These are phyloP conservation scores for Eleutherodactylus coqui DNA, from an alignment of 2,797 vertebrate genomes.

Conservation along the genomic window DNA sequence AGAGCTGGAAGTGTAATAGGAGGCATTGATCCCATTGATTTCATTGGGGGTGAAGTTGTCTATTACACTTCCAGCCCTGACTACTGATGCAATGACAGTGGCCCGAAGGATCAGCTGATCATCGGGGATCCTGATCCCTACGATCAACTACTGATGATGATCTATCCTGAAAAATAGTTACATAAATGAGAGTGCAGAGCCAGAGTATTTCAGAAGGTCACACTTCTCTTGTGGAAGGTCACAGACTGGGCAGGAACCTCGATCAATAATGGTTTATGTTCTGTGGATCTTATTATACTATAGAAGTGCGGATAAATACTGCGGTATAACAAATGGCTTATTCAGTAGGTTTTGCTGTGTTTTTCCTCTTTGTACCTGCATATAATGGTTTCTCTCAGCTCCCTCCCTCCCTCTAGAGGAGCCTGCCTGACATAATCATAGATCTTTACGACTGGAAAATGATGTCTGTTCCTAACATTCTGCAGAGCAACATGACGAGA, in stretches of 20 bases:
- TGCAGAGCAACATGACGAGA: constrained; percentile 32
- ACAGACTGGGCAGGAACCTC: neutral
- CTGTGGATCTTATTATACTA: neutral
- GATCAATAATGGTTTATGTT: neutral
- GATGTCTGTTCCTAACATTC: constrained; percentile 28
- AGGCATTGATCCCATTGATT: too few relatives aligned
- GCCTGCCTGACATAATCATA: neutral
- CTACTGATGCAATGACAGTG: too few relatives aligned
- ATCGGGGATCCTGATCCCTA: too few relatives aligned
- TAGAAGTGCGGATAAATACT: too few relatives aligned
- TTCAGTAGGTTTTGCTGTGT: too few relatives aligned
- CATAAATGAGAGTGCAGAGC: neutral
- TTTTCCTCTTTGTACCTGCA: neutral
- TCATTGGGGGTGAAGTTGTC: too few relatives aligned
- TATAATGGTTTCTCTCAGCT: neutral
- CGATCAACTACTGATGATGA: too few relatives aligned
- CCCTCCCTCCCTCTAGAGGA: neutral
- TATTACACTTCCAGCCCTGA: too few relatives aligned
- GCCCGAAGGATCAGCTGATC: too few relatives aligned
- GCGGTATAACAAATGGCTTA: neutral
- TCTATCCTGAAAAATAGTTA: too few relatives aligned
- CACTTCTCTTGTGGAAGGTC: neutral
- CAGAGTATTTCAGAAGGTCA: neutral
- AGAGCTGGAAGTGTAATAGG: too few relatives aligned
- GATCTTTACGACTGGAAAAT: constrained; percentile 28